Evolutionary conservation across 2,888 invertebrate genomes (phyloP).

Genomic region (Eutolmus rufibarbis): DNA sequence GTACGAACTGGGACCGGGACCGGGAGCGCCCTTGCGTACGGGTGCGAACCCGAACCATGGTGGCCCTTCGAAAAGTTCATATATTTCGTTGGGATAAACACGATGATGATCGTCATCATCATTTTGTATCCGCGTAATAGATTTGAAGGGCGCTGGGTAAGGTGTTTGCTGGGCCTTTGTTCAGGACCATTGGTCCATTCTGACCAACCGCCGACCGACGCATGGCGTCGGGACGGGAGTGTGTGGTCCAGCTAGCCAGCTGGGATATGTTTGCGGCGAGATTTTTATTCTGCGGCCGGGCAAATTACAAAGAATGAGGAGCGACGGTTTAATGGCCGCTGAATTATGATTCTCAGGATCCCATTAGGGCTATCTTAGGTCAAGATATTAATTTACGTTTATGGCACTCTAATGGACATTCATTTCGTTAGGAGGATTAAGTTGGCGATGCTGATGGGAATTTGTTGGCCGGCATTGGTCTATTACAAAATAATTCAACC

Average conservation of each 20-base stretch:
- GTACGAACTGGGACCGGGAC: neutral
- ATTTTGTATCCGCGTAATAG: conserved; percentile 41
- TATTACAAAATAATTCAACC: conserved; percentile 8
- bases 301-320: conserved; percentile 23
- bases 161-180: conserved; percentile 24
- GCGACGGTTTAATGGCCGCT: conserved; percentile 32
- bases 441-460: conserved; percentile 28
- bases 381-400: conserved; percentile 41
- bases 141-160: conserved; percentile 13
- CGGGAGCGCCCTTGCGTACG: neutral
- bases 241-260: neutral
- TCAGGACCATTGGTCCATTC: neutral
- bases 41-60: neutral
- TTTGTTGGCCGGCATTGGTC: neutral
- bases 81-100: conserved; percentile 45
- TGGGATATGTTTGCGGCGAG: neutral
- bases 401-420: conserved; percentile 38
- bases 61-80: conserved; percentile 33
- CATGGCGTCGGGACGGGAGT: neutral
- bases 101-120: conserved; percentile 44
- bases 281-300: conserved; percentile 3
- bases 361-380: conserved; percentile 36
- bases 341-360: conserved; percentile 33
- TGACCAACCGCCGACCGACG: neutral
- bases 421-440: conserved; percentile 31